Percentiles rank a stretch among this genome's conserved stretches.
These are phyloP conservation scores for Eupithecia pulchellata DNA, from an alignment of 2,888 invertebrate species.

Conservation along the genomic window DNA sequence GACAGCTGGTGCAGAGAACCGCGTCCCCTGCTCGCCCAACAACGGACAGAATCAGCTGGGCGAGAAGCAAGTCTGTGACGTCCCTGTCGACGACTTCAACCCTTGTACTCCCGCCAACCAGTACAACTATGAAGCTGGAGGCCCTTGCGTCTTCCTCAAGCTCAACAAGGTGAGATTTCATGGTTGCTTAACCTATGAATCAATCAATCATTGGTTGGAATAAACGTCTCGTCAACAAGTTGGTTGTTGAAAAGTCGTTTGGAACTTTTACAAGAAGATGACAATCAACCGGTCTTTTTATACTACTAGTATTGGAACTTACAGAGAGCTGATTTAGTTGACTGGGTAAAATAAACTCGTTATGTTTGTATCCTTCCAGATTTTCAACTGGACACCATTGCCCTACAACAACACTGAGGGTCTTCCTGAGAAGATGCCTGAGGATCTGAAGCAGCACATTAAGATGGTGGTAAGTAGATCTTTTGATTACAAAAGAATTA, in stretches of 20 bases:
- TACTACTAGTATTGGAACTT: too few species aligned
- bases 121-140: constrained; percentile 94
- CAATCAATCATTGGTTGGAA: not conserved
- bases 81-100: constrained; percentile 89
- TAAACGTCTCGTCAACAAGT: not conserved
- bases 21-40: constrained; percentile 87
- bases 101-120: constrained; percentile 91
- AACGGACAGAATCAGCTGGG: constrained; percentile 79
- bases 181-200: not conserved
- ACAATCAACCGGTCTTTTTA: not conserved
- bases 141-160: constrained; percentile 98
- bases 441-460: constrained; percentile 90
- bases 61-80: constrained; percentile 92
- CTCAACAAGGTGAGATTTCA: constrained; percentile 92
- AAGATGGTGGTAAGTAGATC: constrained; percentile 70
- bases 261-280: too few species aligned
- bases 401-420: constrained; percentile 90
- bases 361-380: constrained; percentile 83
- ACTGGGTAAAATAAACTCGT: not conserved
- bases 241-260: not conserved
- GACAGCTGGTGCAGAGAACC: constrained; percentile 84
- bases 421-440: constrained; percentile 91
- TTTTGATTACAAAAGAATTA: too few species aligned
- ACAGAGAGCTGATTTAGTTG: too few species aligned
- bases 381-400: constrained; percentile 94